Evolutionary conservation across 2,113 vertebrate genomes (phyloP).

Genomic region (Ochotona curzoniae): DNA sequence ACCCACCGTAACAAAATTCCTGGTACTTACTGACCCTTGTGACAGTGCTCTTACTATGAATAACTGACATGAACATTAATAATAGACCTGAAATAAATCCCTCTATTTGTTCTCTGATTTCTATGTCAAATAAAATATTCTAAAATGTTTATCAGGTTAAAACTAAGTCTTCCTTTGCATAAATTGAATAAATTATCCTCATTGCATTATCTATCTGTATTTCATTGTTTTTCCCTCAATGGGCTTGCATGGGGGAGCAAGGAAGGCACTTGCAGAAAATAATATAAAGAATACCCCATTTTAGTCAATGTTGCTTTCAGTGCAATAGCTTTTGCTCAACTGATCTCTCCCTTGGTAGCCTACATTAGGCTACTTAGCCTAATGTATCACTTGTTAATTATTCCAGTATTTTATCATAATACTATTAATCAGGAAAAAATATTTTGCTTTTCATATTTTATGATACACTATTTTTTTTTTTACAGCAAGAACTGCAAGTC

Average conservation of each 20-base stretch:
- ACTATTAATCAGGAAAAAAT: conserved; percentile 47
- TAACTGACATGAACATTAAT: neutral
- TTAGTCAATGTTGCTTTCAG: neutral
- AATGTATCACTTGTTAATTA: conserved; percentile 62
- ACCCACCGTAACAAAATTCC: neutral
- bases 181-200: neutral
- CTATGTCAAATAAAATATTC: neutral
- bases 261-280: neutral
- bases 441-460: neutral
- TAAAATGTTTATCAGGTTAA: conserved; percentile 27
- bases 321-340: conserved; percentile 38
- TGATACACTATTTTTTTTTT: neutral
- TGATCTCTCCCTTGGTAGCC: conserved; percentile 4
- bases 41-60: neutral
- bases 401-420: neutral
- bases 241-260: fast-evolving
- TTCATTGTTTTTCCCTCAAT: neutral
- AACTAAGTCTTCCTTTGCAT: conserved; percentile 26
- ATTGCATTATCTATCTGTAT: neutral
- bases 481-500: neutral
- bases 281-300: neutral
- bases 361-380: neutral
- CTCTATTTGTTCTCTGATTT: neutral
- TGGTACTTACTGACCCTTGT: neutral
- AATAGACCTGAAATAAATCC: neutral